Evolutionary conservation across 2,888 invertebrate genomes (phyloP).

Genomic region (Meloe dianella): DNA sequence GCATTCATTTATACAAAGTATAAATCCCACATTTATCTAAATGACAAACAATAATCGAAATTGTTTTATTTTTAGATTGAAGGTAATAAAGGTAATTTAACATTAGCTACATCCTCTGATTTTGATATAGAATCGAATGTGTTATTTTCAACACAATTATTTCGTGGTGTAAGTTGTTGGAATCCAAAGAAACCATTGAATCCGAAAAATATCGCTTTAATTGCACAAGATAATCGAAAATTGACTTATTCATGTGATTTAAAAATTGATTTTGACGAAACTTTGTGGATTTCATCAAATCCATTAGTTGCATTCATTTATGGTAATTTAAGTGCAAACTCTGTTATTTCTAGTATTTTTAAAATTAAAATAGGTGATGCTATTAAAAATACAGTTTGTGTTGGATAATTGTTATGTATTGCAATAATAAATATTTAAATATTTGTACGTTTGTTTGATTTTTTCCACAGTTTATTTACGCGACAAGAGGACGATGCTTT

Average conservation of each 20-base stretch:
- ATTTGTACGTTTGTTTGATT: not conserved
- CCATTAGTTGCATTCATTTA: conserved; percentile 76
- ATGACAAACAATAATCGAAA: conserved; percentile 10
- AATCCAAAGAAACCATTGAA: conserved; percentile 71
- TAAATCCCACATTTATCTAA: not conserved
- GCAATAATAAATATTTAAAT: not conserved
- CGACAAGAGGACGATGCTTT: no score
- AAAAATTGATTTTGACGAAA: conserved; percentile 69
- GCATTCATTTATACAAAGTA: conserved; percentile 76
- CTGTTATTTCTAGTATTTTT: conserved; percentile 69
- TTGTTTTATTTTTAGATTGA: conserved; percentile 60
- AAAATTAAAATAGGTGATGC: conserved; percentile 57
- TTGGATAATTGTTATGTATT: conserved; percentile 16
- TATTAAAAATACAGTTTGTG: conserved; percentile 58
- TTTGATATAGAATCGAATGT: conserved; percentile 73
- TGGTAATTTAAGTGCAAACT: conserved; percentile 68
- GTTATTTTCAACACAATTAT: conserved; percentile 79
- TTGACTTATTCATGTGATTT: conserved; percentile 81
- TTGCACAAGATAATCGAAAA: conserved; percentile 71
- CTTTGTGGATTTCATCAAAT: conserved; percentile 79
- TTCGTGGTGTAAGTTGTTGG: conserved; percentile 82
- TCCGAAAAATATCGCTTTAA: conserved; percentile 69
- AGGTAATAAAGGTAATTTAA: conserved; percentile 73
- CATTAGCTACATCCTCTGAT: conserved; percentile 77
- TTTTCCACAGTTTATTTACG: no score